These are phyloP conservation scores for Poecilia velifera DNA, from an alignment of 2,797 vertebrate genomes.

Conservation along the genomic window DNA sequence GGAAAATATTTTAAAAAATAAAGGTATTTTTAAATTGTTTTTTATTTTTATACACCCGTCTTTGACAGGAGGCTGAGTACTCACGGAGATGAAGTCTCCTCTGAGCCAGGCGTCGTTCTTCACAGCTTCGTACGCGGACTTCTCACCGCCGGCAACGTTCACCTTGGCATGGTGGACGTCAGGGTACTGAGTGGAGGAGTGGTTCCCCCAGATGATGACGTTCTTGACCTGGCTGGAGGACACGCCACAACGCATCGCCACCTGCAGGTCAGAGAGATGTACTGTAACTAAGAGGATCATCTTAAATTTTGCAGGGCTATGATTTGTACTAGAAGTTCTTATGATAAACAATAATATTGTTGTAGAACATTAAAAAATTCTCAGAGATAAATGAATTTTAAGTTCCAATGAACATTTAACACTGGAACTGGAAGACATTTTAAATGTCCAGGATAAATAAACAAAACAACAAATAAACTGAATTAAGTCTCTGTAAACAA, in stretches of 20 bases:
- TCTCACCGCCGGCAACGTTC: constrained; percentile 82
- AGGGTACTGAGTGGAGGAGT: constrained; percentile 97
- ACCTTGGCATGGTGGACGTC: constrained; percentile 92
- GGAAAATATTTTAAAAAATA: neutral
- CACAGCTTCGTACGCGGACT: constrained; percentile 86
- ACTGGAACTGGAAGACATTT: too few species aligned
- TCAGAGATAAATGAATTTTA: too few species aligned
- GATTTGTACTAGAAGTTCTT: too few species aligned
- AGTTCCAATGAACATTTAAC: too few species aligned
- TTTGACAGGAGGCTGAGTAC: constrained; percentile 27
- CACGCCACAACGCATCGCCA: constrained; percentile 90
- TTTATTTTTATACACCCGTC: neutral
- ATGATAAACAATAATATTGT: too few species aligned
- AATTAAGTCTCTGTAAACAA: too few species aligned
- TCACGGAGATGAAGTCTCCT: constrained; percentile 92
- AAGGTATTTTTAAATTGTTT: neutral
- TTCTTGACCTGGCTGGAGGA: constrained; percentile 90
- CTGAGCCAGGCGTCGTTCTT: constrained; percentile 93
- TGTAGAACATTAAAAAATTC: too few species aligned
- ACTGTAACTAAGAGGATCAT: neutral
- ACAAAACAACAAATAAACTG: too few species aligned
- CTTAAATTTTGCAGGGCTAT: too few species aligned
- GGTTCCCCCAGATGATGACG: constrained; percentile 98
- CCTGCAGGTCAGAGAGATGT: constrained; percentile 67
- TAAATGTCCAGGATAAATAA: too few species aligned